Evolutionary conservation across 2,888 invertebrate genomes (phyloP).

Genomic region (Sphaeridia pumilis): DNA sequence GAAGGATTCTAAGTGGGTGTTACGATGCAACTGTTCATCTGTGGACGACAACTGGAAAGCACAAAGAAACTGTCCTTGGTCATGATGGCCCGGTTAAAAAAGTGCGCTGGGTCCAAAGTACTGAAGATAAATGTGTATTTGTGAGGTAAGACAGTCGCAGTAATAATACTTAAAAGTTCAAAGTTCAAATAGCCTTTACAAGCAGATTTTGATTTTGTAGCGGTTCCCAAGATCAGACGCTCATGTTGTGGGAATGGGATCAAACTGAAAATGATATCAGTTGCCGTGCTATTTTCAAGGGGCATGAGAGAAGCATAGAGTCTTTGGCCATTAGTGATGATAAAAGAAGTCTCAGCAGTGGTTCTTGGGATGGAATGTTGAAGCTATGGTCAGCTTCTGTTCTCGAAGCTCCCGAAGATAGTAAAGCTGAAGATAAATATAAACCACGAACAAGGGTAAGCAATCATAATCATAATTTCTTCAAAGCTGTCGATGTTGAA

Average conservation of each 20-base stretch:
- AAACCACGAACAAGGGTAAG: slow-evolving; percentile 9
- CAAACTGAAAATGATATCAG: slow-evolving; percentile 59
- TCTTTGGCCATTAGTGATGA: slow-evolving; percentile 66
- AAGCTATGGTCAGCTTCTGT: slow-evolving; percentile 66
- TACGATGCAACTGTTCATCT: slow-evolving; percentile 87
- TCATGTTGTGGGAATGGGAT: slow-evolving; percentile 81
- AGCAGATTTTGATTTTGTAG: slow-evolving; percentile 41
- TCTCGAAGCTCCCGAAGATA: slow-evolving; percentile 30
- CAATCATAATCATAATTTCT: background rate
- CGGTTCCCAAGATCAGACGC: slow-evolving; percentile 85
- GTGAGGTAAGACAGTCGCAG: slow-evolving; percentile 47
- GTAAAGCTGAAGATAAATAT: slow-evolving; percentile 16
- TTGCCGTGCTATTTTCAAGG: slow-evolving; percentile 68
- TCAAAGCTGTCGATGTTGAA: background rate
- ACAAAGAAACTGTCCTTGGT: slow-evolving; percentile 69
- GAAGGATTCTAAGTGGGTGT: slow-evolving; percentile 78
- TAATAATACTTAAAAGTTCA: background rate
- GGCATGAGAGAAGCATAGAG: slow-evolving; percentile 87
- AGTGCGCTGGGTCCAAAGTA: slow-evolving; percentile 68
- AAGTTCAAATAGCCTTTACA: background rate
- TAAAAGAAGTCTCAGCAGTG: slow-evolving; percentile 57
- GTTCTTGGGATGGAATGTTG: slow-evolving; percentile 83
- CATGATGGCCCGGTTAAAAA: slow-evolving; percentile 79
- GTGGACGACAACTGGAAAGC: slow-evolving; percentile 76
- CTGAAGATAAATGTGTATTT: slow-evolving; percentile 54